Evolutionary conservation across 2,888 invertebrate species (phyloP).

Genomic region (Apotomis betuletana): DNA sequence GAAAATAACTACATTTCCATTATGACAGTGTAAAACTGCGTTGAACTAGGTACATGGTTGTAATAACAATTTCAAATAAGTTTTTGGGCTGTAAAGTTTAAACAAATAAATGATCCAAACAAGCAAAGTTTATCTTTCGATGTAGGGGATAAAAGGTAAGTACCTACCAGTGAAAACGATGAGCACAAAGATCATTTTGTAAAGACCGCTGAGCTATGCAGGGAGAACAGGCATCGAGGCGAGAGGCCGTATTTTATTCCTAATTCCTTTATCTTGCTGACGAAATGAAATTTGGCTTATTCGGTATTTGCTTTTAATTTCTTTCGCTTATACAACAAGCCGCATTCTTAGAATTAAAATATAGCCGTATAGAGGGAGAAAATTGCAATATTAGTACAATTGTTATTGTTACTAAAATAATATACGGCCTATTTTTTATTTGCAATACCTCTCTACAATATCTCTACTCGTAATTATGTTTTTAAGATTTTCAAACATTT

Average conservation of each 20-base stretch:
- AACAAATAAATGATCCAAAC: background rate
- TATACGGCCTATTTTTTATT: too few relatives aligned
- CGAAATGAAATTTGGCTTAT: slow-evolving; percentile 15
- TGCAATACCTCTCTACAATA: too few relatives aligned
- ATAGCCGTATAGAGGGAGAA: background rate
- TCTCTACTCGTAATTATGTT: too few relatives aligned
- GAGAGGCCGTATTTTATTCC: slow-evolving; percentile 14
- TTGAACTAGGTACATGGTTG: too few relatives aligned
- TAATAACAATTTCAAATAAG: too few relatives aligned
- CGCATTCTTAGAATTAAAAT: background rate
- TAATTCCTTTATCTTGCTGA: slow-evolving; percentile 16
- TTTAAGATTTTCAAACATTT: too few relatives aligned
- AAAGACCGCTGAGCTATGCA: background rate
- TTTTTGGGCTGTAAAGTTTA: background rate
- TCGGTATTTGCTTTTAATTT: slow-evolving; percentile 19
- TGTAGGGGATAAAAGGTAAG: slow-evolving; percentile 7
- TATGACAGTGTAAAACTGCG: too few relatives aligned
- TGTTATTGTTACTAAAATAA: background rate
- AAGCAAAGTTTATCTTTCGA: slow-evolving; percentile 21
- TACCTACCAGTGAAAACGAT: slow-evolving; percentile 14
- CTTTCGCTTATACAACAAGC: background rate
- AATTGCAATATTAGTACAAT: background rate
- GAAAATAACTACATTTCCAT: too few relatives aligned
- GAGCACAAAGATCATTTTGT: slow-evolving; percentile 27
- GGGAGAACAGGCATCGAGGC: background rate